Evolutionary conservation across 2,113 vertebrate species (phyloP).

Genomic region (cat (Felis catus)): DNA sequence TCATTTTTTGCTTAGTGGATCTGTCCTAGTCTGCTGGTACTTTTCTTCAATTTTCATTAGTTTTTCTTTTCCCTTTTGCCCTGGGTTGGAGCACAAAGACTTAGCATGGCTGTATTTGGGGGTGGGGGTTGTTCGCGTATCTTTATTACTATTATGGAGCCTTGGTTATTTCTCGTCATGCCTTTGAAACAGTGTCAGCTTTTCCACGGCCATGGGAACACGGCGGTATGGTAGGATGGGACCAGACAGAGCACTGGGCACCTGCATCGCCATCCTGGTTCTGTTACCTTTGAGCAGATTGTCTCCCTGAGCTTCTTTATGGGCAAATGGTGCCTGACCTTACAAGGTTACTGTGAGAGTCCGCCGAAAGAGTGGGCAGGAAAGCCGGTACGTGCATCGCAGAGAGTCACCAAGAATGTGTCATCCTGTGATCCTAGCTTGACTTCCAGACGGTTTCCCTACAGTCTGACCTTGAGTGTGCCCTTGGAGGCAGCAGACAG

Average conservation of each 20-base stretch:
- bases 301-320: neutral
- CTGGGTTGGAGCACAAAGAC: neutral
- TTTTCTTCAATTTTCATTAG: neutral
- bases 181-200: neutral
- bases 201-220: neutral
- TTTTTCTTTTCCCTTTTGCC: neutral
- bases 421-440: neutral
- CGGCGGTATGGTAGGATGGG: rapidly evolving
- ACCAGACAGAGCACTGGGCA: neutral
- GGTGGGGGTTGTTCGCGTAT: neutral
- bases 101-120: neutral
- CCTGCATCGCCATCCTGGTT: neutral
- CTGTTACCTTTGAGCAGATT: neutral
- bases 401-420: neutral
- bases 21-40: neutral
- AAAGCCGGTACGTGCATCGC: rapidly evolving
- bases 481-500: neutral
- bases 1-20: neutral
- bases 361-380: neutral
- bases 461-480: neutral
- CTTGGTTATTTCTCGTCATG: neutral
- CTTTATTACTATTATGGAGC: neutral
- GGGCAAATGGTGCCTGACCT: neutral
- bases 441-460: neutral
- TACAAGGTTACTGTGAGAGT: neutral